Evolutionary conservation across 2,888 invertebrate species (phyloP).

Genomic region (Pterobdella sp.): DNA sequence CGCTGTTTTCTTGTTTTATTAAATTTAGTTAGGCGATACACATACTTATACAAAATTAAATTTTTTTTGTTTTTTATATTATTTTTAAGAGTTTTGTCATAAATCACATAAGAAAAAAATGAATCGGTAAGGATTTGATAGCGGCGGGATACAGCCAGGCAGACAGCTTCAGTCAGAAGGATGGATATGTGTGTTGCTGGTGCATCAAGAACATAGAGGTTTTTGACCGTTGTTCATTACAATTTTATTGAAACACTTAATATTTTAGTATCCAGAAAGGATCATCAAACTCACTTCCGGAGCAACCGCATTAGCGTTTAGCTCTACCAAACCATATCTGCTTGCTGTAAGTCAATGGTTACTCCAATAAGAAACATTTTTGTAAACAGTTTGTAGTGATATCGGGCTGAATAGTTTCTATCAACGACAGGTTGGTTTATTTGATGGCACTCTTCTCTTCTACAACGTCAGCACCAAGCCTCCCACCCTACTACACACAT

Average conservation of each 20-base stretch:
- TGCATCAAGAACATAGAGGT: constrained; percentile 28
- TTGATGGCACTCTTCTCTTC: constrained; percentile 18
- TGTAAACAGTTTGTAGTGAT: neutral
- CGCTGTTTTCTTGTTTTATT: too few relatives aligned
- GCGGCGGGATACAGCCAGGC: constrained; percentile 11
- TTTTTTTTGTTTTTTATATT: neutral
- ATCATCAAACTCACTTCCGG: constrained; percentile 10
- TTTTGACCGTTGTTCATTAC: neutral
- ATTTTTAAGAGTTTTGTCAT: neutral
- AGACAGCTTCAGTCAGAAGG: neutral
- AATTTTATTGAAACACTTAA: neutral
- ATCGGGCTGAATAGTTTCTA: neutral
- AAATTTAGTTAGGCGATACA: too few relatives aligned
- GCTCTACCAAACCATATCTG: constrained; percentile 12
- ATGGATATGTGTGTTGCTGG: constrained; percentile 25
- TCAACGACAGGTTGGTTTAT: constrained; percentile 14
- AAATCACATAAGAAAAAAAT: too few relatives aligned
- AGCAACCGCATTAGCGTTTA: constrained; percentile 24
- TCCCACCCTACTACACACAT: constrained; percentile 16
- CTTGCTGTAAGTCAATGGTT: constrained; percentile 6
- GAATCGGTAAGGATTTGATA: constrained; percentile 21
- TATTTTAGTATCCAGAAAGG: constrained; percentile 16
- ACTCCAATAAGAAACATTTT: neutral
- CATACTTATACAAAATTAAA: too few relatives aligned
- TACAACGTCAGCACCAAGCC: constrained; percentile 14